Evolutionary conservation across 64 coral and sea anemone genomes (phyloP).

Genomic region (Trachythela sp.): DNA sequence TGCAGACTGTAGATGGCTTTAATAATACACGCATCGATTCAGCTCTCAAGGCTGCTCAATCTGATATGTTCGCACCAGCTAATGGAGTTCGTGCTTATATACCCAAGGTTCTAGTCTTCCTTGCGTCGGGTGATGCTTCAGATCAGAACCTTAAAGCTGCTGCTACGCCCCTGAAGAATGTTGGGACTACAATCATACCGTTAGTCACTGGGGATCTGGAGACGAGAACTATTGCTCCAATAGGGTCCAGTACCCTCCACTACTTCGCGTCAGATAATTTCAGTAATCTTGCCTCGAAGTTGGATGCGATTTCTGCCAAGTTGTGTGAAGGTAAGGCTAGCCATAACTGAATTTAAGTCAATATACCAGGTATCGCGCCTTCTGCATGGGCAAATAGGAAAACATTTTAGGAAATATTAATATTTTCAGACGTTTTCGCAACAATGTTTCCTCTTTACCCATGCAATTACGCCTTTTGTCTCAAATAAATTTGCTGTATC

Average conservation of each 20-base stretch:
- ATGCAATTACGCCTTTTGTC: no score
- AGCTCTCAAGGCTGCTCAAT: background rate
- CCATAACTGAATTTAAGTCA: background rate
- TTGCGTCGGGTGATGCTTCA: background rate
- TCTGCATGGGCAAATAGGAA: background rate
- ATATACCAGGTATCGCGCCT: background rate
- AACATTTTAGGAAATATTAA: background rate
- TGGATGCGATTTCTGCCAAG: background rate
- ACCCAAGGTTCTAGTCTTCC: background rate
- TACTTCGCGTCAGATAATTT: background rate
- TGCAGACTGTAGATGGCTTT: background rate
- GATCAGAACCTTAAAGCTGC: conserved; percentile 16
- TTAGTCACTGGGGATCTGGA: conserved; percentile 5
- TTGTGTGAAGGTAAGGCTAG: background rate
- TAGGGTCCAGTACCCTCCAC: background rate
- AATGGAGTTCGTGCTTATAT: background rate
- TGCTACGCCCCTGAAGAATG: background rate
- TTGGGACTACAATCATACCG: background rate
- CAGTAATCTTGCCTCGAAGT: background rate
- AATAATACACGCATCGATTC: conserved; percentile 8
- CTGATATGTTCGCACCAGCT: background rate
- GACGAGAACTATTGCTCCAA: background rate
- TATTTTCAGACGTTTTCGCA: background rate
- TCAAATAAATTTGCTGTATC: no score
- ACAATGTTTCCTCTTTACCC: background rate